Conservation (phyloP, 2,797 vertebrate genomes). For the Bryconaethiops microstoma region DNA sequence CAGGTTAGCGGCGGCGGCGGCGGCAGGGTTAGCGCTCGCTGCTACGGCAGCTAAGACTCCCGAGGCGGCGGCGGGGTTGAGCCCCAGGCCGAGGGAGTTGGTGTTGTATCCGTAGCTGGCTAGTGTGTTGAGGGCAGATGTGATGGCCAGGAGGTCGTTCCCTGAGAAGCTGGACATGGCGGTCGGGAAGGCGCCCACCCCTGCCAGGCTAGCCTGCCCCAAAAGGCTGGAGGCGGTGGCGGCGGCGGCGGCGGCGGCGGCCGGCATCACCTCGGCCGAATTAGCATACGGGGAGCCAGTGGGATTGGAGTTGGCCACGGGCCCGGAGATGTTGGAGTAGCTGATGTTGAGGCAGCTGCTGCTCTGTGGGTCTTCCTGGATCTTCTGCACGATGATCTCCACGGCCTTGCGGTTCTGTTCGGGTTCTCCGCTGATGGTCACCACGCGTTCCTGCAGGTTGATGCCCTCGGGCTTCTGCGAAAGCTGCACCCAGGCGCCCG, state of each 20-base stretch:
- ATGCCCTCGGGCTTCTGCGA: conserved; percentile 95
- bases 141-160: conserved; percentile 94
- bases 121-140: conserved; percentile 92
- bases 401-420: conserved; percentile 93
- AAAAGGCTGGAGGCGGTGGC: conserved; percentile 88
- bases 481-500: conserved; percentile 95
- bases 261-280: conserved; percentile 87
- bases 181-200: conserved; percentile 88
- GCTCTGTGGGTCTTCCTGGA: conserved; percentile 95
- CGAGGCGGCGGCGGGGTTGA: conserved; percentile 89
- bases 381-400: conserved; percentile 94
- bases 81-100: conserved; percentile 90
- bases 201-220: conserved; percentile 86
- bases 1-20: conserved; percentile 90
- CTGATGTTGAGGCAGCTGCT: conserved; percentile 96
- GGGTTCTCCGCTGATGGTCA: conserved; percentile 92
- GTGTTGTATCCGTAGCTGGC: conserved; percentile 97
- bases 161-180: conserved; percentile 90
- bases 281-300: conserved; percentile 94
- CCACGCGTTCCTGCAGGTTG: conserved; percentile 94
- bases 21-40: conserved; percentile 89
- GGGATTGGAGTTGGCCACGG: conserved; percentile 95
- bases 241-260: conserved; percentile 83
- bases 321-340: conserved; percentile 93
- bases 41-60: conserved; percentile 91